phyloP scores from a whole-genome alignment of 1,140 invertebrate genomes.

The Drosophila sturtevanti region DNA sequence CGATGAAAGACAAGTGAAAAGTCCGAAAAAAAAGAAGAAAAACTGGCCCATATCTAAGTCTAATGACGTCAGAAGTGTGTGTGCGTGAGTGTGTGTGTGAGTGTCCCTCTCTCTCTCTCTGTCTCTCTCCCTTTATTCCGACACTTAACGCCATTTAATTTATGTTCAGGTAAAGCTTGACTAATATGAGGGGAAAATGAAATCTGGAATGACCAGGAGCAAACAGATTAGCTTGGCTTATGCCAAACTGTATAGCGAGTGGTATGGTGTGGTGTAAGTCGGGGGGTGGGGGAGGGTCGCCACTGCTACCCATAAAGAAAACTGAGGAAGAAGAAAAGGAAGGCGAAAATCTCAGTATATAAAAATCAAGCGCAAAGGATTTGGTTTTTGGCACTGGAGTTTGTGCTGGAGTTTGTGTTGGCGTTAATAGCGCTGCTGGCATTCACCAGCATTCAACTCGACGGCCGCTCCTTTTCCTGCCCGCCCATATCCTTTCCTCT shows the following conservation, averaged over 20 bases:
- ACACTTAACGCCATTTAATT: slow-evolving; percentile 1
- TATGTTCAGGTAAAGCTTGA: slow-evolving; percentile 2
- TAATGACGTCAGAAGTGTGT: slow-evolving; percentile 47
- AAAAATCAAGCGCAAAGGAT: slow-evolving; percentile 61
- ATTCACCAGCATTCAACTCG: slow-evolving; percentile 49
- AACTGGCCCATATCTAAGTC: slow-evolving; percentile 16
- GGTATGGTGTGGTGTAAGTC: slow-evolving; percentile 33
- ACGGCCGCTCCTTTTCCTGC: slow-evolving; percentile 17
- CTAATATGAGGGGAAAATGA: neutral
- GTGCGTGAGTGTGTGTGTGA: neutral
- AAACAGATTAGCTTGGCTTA: slow-evolving; percentile 75
- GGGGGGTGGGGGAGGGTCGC: neutral
- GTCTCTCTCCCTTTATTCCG: too few species aligned
- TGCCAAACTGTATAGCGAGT: neutral
- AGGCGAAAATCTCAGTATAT: slow-evolving; percentile 59
- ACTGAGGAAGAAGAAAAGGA: slow-evolving; percentile 35
- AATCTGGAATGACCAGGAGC: slow-evolving; percentile 43
- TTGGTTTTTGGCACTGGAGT: slow-evolving; percentile 44
- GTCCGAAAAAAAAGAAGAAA: slow-evolving; percentile 44
- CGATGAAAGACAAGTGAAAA: slow-evolving; percentile 59
- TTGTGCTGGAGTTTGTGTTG: slow-evolving; percentile 42
- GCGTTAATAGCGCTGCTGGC: slow-evolving; percentile 72
- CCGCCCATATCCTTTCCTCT: too few species aligned
- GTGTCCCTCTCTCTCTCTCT: too few species aligned
- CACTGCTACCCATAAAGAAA: too few species aligned